These are phyloP conservation scores for Dioctria linearis DNA, from an alignment of 2,888 invertebrate genomes.

Conservation along the genomic window DNA sequence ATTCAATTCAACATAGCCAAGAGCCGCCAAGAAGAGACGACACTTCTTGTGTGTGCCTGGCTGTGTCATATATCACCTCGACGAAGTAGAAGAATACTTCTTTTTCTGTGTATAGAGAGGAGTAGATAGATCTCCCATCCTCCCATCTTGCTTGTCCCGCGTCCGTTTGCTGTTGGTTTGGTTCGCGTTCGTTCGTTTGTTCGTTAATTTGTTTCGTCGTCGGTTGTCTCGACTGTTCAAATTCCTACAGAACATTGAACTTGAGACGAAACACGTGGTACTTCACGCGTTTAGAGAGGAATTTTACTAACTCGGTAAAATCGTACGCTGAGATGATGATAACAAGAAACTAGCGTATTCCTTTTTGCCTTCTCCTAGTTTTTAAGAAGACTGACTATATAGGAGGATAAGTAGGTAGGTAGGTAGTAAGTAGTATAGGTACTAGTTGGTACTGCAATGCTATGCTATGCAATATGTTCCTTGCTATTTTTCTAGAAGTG, in stretches of 20 bases:
- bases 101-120: neutral
- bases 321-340: too few relatives aligned
- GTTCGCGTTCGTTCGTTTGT: too few relatives aligned
- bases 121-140: neutral
- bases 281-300: slow-evolving; percentile 10
- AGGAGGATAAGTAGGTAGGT: too few relatives aligned
- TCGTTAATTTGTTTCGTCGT: neutral
- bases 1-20: slow-evolving; percentile 20
- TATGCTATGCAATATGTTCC: too few relatives aligned
- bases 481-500: too few relatives aligned
- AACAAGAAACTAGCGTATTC: too few relatives aligned
- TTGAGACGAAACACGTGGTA: slow-evolving; percentile 43
- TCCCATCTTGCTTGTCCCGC: neutral
- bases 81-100: slow-evolving; percentile 23
- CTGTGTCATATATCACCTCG: slow-evolving; percentile 38
- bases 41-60: slow-evolving; percentile 30
- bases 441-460: too few relatives aligned
- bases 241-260: slow-evolving; percentile 41
- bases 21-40: slow-evolving; percentile 8
- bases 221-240: slow-evolving; percentile 40
- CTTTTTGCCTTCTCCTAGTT: too few relatives aligned
- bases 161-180: neutral
- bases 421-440: too few relatives aligned
- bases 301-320: too few relatives aligned
- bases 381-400: too few relatives aligned